phyloP scores from a whole-genome alignment of 1,140 invertebrate species.

The Battus philenor region DNA sequence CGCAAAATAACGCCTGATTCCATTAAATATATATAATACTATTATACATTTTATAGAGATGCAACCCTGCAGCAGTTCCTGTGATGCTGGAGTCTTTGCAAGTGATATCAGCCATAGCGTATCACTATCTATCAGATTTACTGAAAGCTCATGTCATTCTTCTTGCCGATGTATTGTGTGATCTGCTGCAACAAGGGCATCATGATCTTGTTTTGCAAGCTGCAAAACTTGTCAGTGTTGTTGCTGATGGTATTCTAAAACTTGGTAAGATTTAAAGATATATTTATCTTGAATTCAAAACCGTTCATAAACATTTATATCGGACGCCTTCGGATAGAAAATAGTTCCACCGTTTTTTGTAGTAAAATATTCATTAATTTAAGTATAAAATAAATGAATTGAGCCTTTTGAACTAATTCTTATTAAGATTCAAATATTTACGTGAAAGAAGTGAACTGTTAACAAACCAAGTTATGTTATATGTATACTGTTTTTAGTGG shows the following conservation, averaged over 20 bases:
- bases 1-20: no score
- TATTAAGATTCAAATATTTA: no score
- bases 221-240: slow-evolving; percentile 79
- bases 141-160: slow-evolving; percentile 74
- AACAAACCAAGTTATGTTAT: no score
- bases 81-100: slow-evolving; percentile 87
- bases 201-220: slow-evolving; percentile 79
- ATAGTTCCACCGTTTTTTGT: no score
- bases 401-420: no score
- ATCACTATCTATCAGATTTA: slow-evolving; percentile 78
- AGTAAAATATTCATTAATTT: no score
- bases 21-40: neutral
- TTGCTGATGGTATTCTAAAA: slow-evolving; percentile 78
- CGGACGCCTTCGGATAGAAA: no score
- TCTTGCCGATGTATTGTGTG: slow-evolving; percentile 77
- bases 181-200: slow-evolving; percentile 74
- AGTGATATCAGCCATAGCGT: slow-evolving; percentile 82
- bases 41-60: slow-evolving; percentile 34
- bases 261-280: slow-evolving; percentile 59
- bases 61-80: slow-evolving; percentile 72
- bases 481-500: no score
- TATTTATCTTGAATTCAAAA: no score
- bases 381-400: no score
- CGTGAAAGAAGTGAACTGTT: no score
- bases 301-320: no score